Percentiles rank a stretch among this genome's conserved stretches.
phyloP scores from a whole-genome alignment of 1,140 invertebrate genomes.

The Zaprionus inermis region DNA sequence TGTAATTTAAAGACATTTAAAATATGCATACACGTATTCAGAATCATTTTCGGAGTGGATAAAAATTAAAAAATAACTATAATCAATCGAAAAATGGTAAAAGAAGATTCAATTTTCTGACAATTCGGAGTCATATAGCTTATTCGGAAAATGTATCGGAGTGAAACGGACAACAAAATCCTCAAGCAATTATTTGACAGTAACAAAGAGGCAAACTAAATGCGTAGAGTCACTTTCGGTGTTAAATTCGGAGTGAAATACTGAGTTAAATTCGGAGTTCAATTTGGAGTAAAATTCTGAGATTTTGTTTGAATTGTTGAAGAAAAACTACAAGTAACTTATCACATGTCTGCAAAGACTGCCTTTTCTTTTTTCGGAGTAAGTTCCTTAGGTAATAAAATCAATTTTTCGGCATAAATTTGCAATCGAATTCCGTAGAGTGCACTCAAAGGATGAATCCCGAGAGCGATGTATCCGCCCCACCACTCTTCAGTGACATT shows the following conservation, averaged over 20 bases:
- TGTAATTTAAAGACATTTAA: background rate
- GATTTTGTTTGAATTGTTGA: too few species aligned
- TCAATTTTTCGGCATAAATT: slow-evolving; percentile 4
- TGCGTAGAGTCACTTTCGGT: background rate
- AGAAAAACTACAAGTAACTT: too few species aligned
- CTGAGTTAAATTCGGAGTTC: background rate
- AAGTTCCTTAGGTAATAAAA: background rate
- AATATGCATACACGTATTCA: background rate
- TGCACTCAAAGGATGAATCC: background rate
- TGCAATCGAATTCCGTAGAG: background rate
- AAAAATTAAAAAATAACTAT: background rate
- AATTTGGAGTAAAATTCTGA: background rate
- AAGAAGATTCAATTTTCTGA: too few species aligned
- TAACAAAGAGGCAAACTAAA: background rate
- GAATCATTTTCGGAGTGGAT: background rate
- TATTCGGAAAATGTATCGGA: background rate
- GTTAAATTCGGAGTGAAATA: background rate
- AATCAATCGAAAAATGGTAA: background rate
- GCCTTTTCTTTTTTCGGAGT: background rate
- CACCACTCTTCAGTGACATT: background rate
- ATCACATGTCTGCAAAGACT: too few species aligned
- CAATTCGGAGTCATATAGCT: background rate
- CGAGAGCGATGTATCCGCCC: background rate
- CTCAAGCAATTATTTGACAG: too few species aligned
- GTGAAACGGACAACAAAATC: too few species aligned